A percentile compares a stretch with the other conserved stretches of the same genome.
Evolutionary conservation across 2,113 vertebrate genomes (phyloP).

Genomic region (Hiodon tergisus): DNA sequence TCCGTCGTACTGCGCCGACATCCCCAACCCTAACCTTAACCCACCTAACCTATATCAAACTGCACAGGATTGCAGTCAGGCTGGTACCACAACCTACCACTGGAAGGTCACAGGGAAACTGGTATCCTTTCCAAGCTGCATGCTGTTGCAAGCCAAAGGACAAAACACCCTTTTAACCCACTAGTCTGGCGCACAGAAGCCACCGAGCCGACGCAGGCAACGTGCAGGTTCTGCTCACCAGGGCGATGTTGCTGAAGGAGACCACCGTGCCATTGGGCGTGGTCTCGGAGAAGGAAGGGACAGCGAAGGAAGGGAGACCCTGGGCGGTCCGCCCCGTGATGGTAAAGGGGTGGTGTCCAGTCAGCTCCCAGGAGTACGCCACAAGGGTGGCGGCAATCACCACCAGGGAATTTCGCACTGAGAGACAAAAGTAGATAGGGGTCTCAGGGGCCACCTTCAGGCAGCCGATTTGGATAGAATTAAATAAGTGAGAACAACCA

Average conservation of each 20-base stretch:
- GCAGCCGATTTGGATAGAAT: too few relatives aligned
- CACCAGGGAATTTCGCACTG: slow-evolving; percentile 81
- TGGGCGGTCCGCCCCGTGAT: slow-evolving; percentile 72
- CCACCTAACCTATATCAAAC: too few relatives aligned
- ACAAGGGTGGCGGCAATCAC: slow-evolving; percentile 78
- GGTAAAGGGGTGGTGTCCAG: slow-evolving; percentile 66
- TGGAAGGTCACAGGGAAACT: neutral
- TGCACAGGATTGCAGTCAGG: too few relatives aligned
- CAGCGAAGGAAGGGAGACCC: slow-evolving; percentile 71
- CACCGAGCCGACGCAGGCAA: neutral
- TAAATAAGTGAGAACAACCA: too few relatives aligned
- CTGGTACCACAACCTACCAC: too few relatives aligned
- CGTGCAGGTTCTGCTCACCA: slow-evolving; percentile 54
- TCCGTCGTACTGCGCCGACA: too few relatives aligned
- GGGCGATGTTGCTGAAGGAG: slow-evolving; percentile 70
- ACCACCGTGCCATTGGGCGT: slow-evolving; percentile 63
- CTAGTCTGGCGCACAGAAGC: neutral
- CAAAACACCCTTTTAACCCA: too few relatives aligned
- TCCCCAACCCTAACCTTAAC: too few relatives aligned
- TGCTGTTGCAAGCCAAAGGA: too few relatives aligned
- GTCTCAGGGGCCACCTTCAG: too few relatives aligned
- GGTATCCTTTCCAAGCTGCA: neutral
- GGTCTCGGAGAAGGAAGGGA: slow-evolving; percentile 67
- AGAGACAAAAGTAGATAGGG: neutral
- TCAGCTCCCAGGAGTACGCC: slow-evolving; percentile 73